Evolutionary conservation across 1,140 invertebrate genomes (phyloP), one percentile per base, ranked within the genome.

Genomic region (Bombyx mandarina): DNA sequence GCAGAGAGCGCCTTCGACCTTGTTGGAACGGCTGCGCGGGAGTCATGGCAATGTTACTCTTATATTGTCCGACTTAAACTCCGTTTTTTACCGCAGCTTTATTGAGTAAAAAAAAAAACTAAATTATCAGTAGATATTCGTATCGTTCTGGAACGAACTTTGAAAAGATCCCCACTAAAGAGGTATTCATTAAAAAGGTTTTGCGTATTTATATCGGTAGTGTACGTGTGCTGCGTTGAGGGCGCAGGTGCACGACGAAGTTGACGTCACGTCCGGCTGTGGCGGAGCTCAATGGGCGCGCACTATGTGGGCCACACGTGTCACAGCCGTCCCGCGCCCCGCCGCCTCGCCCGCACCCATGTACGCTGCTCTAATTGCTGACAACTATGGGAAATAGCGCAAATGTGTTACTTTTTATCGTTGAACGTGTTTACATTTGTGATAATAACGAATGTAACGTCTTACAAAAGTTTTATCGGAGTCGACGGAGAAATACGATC

Each of bases 221-320:
- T 35, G 26, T 35, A 35, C 26, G 26, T 35, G 26, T 35, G 26
- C 26, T 35, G 47, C 57, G 60, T 49, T 55, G 60, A 62, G 67
- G 64, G 60, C 66, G 73, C 74, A 78, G 77, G 75, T 80, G 79
- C 65, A 59, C 61, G 59, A 57, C 58, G 78, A 75, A 81, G 79
- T 75, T 85, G 74, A 85, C 74, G 67, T 79, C 78, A 77, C 75
- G 69, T 59, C 62, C 60, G 58, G 60, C 73, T 73, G 64, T 61
- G 63, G 62, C 60, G 62, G 65, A 69, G 68, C 70, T 82, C 75
- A 79, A 76, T 80, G 83, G 75, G 67, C 71, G 69, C 68, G 60
- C 67, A 72, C 75, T 78, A 86, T 82, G 79, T 86, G 78, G 82
- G 79, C 73, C 83, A 86, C 83, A 82, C 79, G 83, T 84, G 79